Evolutionary conservation across 2,113 vertebrate species (phyloP).

Genomic region (Bubo blakistoni): DNA sequence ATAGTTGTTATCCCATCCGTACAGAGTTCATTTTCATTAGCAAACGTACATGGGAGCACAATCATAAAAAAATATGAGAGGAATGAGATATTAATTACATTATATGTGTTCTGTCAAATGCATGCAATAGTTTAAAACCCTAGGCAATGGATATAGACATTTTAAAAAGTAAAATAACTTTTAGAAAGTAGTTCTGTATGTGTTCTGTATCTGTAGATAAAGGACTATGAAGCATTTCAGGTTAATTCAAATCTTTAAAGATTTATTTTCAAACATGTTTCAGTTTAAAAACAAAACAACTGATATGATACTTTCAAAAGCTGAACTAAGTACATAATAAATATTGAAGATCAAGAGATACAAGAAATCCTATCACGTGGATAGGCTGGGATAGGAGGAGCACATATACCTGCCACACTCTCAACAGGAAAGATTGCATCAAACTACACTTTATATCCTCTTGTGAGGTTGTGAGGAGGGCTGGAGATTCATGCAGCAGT

Average conservation of each 20-base stretch:
- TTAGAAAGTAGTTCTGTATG: not conserved
- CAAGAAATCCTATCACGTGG: not conserved
- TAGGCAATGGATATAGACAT: not conserved
- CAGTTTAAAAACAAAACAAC: not conserved
- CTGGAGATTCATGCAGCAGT: not conserved
- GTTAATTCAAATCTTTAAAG: not conserved
- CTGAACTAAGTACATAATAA: not conserved
- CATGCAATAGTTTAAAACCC: not conserved
- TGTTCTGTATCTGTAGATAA: not conserved
- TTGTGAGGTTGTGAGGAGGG: not conserved
- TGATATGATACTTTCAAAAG: not conserved
- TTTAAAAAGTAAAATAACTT: not conserved
- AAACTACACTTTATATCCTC: not conserved
- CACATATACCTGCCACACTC: not conserved
- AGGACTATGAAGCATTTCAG: not conserved
- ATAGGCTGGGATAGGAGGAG: not conserved
- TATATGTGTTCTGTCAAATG: not conserved
- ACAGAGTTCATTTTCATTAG: constrained; percentile 40
- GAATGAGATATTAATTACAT: constrained; percentile 1
- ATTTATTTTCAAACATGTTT: not conserved
- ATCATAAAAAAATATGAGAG: not conserved
- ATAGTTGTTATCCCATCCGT: not conserved
- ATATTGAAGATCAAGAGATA: not conserved
- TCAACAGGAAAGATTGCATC: not conserved
- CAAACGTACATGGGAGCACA: not conserved